These are phyloP conservation scores for Crepidodera aurea DNA, from an alignment of 2,888 invertebrate genomes.

Conservation along the genomic window DNA sequence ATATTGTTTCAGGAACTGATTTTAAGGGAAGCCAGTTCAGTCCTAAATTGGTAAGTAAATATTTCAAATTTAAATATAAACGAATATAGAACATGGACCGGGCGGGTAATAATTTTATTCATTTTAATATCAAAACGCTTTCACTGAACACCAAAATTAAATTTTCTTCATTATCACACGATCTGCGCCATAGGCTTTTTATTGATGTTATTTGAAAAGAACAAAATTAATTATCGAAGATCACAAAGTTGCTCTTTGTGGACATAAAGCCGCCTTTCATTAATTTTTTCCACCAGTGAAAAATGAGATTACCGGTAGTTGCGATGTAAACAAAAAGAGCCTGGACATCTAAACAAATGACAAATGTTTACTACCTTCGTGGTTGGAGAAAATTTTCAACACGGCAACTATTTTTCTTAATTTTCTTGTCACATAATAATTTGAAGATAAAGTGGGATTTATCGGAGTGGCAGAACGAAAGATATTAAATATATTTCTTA, in stretches of 20 bases:
- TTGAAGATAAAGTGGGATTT: not conserved
- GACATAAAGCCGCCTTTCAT: not conserved
- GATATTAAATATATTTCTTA: no score
- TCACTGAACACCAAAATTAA: not conserved
- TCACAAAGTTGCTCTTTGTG: not conserved
- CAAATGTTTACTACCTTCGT: not conserved
- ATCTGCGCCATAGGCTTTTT: not conserved
- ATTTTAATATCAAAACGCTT: not conserved
- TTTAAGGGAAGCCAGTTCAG: no score
- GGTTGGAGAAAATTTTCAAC: not conserved
- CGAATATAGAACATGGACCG: no score
- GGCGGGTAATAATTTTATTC: not conserved
- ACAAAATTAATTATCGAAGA: constrained; percentile 3
- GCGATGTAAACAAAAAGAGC: not conserved
- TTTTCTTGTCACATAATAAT: not conserved
- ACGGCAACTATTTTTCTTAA: not conserved
- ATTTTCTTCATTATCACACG: not conserved
- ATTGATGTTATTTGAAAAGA: not conserved
- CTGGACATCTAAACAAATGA: not conserved
- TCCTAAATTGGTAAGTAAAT: no score
- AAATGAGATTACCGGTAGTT: not conserved
- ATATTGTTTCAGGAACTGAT: no score
- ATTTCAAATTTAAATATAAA: no score
- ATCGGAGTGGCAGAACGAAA: not conserved
- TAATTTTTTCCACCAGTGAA: not conserved